Base-by-base conservation (phyloP, 2,113 vertebrate genomes). In the Elachura formosa region DNA sequence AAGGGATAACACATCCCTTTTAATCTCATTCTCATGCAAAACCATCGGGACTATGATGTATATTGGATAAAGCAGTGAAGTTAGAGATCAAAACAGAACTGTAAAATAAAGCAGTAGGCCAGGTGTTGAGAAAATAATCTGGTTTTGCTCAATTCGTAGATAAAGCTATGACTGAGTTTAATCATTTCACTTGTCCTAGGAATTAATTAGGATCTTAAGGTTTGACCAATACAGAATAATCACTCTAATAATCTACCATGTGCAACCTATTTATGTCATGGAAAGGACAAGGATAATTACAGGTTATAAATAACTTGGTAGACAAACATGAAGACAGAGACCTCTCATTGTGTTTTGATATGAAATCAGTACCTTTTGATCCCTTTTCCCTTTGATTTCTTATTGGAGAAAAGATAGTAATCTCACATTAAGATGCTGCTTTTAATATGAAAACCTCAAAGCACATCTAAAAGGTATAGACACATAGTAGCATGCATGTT, bases 221-320 rank as follows among this genome's bases (percentile, higher is more conserved):
- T 61, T 91, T 91, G 75, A 79, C 90, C 67, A 94, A 10, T 46
- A 67, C 58, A 29, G 33, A 89, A 79, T 82, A 90, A 91, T 76
- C 81, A n/a, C 54, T 56, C 55, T 55, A 67, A 62, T 67, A 86
- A 94, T 82, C 81, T 87, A 67, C 61, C 74, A 0, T 46, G 14
- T 63, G 28, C 40, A 61, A 63, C 22, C 17, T 67, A 52, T 64
- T 84, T 84, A 52, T 55, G 45, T 41, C 20, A 13, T 69, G 40
- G 67, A 87, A 91, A 68, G 49, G 41, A 58, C 58, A 91, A 41
- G 62, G 74, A 75, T 87, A 90, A 82, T 75, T 87, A 64, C 45
- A 56, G n/a, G 75, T 72, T 85, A 93, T 94, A 96, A 95, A 91
- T 94, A 94, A 91, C 85, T 76, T 69, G 45, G 45, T 31, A 64